Conservation (phyloP, 2,797 vertebrate species). For the Pipistrellus nathusii region DNA sequence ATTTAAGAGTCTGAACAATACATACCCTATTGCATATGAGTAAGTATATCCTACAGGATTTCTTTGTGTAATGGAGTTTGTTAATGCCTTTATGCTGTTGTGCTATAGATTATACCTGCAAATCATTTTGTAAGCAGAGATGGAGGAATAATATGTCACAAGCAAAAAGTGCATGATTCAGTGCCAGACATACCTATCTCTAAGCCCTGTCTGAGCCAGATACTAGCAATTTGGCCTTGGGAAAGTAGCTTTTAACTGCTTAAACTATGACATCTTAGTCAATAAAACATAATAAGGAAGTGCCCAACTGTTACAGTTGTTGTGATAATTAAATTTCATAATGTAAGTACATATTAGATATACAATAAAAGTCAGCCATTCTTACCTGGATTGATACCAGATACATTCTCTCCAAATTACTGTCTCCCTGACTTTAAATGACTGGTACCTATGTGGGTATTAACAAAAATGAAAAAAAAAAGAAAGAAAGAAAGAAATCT, state of each 20-base stretch:
- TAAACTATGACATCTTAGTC: not conserved
- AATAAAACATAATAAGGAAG: constrained; percentile 30
- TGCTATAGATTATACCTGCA: not conserved
- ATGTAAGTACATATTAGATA: constrained; percentile 3
- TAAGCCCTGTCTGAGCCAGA: not conserved
- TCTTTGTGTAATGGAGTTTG: not conserved
- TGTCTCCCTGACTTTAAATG: not conserved
- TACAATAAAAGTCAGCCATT: not conserved
- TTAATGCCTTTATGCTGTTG: not conserved
- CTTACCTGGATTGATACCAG: not conserved
- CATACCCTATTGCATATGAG: not conserved
- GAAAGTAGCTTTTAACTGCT: constrained; percentile 49
- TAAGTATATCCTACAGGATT: not conserved
- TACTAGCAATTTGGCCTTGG: constrained; percentile 17
- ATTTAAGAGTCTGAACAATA: not conserved
- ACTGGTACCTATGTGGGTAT: not conserved
- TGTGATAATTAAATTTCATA: constrained; percentile 15
- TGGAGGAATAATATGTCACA: not conserved
- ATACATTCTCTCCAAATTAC: not conserved
- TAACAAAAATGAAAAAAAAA: not conserved
- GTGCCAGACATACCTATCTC: not conserved
- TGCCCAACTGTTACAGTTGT: not conserved
- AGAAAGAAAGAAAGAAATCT: not conserved
- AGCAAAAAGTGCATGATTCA: not conserved
- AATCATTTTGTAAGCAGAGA: not conserved